Evolutionary conservation across 2,888 invertebrate species (phyloP).

Genomic region (Stenoptilia bipunctidactyla): DNA sequence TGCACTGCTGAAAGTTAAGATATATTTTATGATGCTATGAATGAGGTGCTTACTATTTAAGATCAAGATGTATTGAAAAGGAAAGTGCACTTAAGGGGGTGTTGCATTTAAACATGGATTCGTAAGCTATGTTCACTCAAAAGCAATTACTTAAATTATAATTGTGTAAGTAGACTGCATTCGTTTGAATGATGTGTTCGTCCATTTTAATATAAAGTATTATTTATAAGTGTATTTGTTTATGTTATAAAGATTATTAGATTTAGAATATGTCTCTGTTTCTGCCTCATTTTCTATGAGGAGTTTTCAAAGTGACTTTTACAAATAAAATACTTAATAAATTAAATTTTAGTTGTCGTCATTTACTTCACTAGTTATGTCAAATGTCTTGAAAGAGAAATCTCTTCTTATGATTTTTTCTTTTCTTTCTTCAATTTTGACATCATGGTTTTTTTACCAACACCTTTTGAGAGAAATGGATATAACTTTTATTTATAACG

Average conservation of each 20-base stretch:
- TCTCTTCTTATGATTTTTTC: too few species aligned
- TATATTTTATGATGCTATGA: background rate
- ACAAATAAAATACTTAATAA: too few species aligned
- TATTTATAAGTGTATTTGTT: slow-evolving; percentile 54
- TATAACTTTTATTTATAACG: too few species aligned
- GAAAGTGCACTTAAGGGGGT: slow-evolving; percentile 55
- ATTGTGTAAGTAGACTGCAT: slow-evolving; percentile 63
- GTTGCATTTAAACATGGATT: slow-evolving; percentile 35
- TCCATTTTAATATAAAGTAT: slow-evolving; percentile 60
- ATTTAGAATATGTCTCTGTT: slow-evolving; percentile 19
- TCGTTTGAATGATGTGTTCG: slow-evolving; percentile 65
- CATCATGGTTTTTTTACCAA: too few species aligned
- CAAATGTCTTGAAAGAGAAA: too few species aligned
- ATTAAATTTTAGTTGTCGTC: too few species aligned
- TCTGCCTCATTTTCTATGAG: too few species aligned
- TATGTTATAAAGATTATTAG: slow-evolving; percentile 41
- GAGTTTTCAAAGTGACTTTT: too few species aligned
- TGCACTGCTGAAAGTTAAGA: slow-evolving; percentile 28
- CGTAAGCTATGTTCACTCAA: slow-evolving; percentile 37
- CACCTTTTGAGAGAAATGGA: too few species aligned
- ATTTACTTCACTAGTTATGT: too few species aligned
- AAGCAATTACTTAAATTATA: slow-evolving; percentile 55
- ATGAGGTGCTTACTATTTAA: background rate
- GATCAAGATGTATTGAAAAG: slow-evolving; percentile 13
- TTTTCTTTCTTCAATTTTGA: too few species aligned